A percentile compares a stretch with the other conserved stretches of the same genome.
Conservation (phyloP, 2,113 vertebrate genomes). For the Caranx melampygus region DNA sequence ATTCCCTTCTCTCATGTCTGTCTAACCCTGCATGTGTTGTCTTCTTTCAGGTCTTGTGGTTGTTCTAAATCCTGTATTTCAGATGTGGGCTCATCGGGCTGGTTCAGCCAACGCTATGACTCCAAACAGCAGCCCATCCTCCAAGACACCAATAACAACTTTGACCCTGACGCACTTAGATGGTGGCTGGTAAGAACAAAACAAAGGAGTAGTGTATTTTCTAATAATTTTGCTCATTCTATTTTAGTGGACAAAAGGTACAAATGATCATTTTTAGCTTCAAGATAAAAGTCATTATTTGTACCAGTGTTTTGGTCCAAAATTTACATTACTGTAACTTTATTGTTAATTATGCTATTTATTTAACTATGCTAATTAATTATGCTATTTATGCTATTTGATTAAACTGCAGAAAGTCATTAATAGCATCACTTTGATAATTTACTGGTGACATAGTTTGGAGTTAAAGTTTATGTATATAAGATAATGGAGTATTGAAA, state of each 20-base stretch:
- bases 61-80: constrained; percentile 68
- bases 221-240: background rate
- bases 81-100: constrained; percentile 25
- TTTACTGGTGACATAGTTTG: too few species aligned
- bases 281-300: background rate
- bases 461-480: too few species aligned
- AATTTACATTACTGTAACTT: background rate
- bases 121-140: constrained; percentile 74
- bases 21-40: background rate
- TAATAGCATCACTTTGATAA: too few species aligned
- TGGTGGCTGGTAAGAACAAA: constrained; percentile 89
- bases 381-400: too few species aligned
- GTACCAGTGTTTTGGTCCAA: background rate
- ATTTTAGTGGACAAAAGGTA: too few species aligned
- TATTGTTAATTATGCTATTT: too few species aligned
- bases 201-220: background rate
- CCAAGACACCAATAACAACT: background rate
- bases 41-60: constrained; percentile 57
- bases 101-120: constrained; percentile 83
- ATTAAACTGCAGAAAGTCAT: too few species aligned
- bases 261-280: too few species aligned
- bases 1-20: background rate
- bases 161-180: constrained; percentile 67
- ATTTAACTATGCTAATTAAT: too few species aligned
- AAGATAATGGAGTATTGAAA: too few species aligned